Evolutionary conservation across 2,113 vertebrate genomes (phyloP).

Genomic region (Erinaceus europaeus): DNA sequence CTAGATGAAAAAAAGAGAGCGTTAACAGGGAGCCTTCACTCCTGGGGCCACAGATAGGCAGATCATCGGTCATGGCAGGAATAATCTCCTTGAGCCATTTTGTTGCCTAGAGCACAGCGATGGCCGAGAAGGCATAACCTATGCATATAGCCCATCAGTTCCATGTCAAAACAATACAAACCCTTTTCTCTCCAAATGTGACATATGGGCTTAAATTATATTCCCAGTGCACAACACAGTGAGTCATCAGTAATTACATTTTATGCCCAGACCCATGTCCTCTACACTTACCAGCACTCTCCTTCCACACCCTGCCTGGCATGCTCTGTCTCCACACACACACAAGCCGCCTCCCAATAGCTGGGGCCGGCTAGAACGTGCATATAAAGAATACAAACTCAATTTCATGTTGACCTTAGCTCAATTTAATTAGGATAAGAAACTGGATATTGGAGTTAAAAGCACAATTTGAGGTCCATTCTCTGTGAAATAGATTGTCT

Average conservation of each 20-base stretch:
- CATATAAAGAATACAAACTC: slow-evolving; percentile 31
- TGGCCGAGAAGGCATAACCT: background rate
- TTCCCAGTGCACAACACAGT: background rate
- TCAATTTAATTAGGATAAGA: slow-evolving; percentile 64
- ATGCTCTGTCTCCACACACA: background rate
- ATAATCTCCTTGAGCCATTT: background rate
- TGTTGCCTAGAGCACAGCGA: background rate
- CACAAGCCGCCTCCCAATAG: background rate
- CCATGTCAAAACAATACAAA: background rate
- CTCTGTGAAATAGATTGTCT: slow-evolving; percentile 18
- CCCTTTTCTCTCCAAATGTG: background rate
- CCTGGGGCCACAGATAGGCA: background rate
- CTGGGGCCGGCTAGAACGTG: background rate
- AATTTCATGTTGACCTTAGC: slow-evolving; percentile 48
- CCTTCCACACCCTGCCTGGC: too few species aligned
- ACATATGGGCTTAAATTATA: background rate
- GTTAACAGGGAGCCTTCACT: background rate
- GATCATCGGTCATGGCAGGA: background rate
- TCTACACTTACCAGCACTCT: background rate
- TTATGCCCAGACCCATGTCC: background rate
- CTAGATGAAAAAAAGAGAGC: background rate
- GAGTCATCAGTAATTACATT: slow-evolving; percentile 26
- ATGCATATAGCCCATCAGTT: background rate
- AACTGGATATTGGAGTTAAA: slow-evolving; percentile 53
- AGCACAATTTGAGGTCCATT: slow-evolving; percentile 42